A percentile compares a stretch with the other conserved stretches of the same genome.
These are phyloP conservation scores for Scleropages formosus DNA, from an alignment of 2,797 vertebrate species.

Conservation along the genomic window DNA sequence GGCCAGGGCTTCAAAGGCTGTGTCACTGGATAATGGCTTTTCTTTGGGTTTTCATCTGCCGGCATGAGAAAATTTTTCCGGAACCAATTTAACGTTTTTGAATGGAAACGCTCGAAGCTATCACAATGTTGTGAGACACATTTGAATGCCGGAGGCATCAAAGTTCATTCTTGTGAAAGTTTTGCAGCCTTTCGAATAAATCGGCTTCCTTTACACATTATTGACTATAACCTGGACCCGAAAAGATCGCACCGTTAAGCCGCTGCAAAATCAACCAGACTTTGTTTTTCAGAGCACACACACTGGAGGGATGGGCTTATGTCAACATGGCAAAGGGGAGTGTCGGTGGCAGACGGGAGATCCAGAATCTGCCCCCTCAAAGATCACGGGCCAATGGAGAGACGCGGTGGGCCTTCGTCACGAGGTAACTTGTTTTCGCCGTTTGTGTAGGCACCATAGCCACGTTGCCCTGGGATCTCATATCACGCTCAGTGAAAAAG, in stretches of 20 bases:
- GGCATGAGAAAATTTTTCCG: neutral
- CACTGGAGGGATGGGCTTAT: slow-evolving; percentile 45
- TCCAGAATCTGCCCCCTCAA: neutral
- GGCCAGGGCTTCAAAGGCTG: neutral
- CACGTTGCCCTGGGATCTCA: neutral
- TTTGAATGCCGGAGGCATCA: neutral
- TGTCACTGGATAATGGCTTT: neutral
- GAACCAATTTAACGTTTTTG: neutral
- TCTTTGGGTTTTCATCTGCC: neutral
- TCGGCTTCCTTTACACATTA: no score
- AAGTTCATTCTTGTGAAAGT: neutral
- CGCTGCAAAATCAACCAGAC: slow-evolving; percentile 16
- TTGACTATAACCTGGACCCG: no score
- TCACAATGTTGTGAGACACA: neutral
- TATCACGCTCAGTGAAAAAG: neutral
- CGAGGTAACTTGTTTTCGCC: neutral
- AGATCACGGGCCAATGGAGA: neutral
- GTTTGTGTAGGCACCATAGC: no score
- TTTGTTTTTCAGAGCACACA: slow-evolving; percentile 26
- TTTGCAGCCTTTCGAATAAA: no score
- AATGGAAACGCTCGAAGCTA: neutral
- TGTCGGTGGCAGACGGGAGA: neutral
- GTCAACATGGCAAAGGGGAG: slow-evolving; percentile 39
- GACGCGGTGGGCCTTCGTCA: neutral
- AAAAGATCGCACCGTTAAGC: slow-evolving; percentile 30